A percentile compares a stretch with the other conserved stretches of the same genome.
Conservation (phyloP, 2,797 vertebrate genomes). For the Sebastes melanostomus region DNA sequence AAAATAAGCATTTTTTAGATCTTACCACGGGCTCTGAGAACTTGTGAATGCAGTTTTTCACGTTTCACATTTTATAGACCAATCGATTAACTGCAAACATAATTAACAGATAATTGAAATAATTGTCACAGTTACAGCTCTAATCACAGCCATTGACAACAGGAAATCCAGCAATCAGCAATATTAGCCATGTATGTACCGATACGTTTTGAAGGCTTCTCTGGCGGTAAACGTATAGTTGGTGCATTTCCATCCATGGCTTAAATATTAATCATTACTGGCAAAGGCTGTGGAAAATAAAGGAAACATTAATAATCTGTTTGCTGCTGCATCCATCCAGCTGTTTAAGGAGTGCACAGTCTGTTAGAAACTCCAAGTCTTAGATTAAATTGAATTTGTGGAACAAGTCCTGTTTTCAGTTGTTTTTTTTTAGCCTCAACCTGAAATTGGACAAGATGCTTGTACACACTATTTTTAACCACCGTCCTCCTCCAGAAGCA, state of each 20-base stretch:
- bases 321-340: background rate
- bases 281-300: background rate
- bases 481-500: conserved; percentile 37
- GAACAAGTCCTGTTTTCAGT: background rate
- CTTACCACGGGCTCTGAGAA: background rate
- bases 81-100: background rate
- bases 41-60: background rate
- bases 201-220: background rate
- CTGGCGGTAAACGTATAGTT: background rate
- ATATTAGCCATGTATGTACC: background rate
- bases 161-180: background rate
- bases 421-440: background rate
- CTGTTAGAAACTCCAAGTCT: background rate
- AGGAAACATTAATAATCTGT: background rate
- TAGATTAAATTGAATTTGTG: background rate
- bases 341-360: background rate
- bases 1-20: background rate
- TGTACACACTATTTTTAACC: conserved; percentile 62
- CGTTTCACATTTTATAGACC: background rate
- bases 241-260: background rate
- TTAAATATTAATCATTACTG: conserved; percentile 4
- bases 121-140: background rate
- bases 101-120: background rate
- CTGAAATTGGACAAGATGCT: conserved; percentile 33
- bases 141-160: background rate